Evolutionary conservation across 92 coral and sea anemone species (phyloP).

Genomic region (Phenganax stokvisi): DNA sequence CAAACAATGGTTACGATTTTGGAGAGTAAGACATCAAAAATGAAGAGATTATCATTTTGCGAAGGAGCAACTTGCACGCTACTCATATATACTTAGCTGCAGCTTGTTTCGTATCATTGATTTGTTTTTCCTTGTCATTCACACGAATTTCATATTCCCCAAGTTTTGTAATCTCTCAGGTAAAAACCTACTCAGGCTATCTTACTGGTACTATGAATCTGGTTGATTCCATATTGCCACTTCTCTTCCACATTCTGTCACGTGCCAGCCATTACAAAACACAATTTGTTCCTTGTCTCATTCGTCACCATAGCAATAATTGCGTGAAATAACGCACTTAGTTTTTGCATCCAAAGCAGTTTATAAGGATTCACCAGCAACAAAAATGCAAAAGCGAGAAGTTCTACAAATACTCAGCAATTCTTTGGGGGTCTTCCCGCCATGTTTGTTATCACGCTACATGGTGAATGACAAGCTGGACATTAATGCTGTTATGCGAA

Average conservation of each 20-base stretch:
- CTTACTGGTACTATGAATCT: neutral
- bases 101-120: neutral
- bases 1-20: neutral
- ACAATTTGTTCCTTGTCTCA: constrained; percentile 14
- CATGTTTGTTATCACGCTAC: neutral
- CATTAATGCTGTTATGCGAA: neutral
- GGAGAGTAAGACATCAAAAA: neutral
- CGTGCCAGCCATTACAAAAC: neutral
- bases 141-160: neutral
- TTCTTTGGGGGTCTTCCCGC: constrained; percentile 27
- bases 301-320: constrained; percentile 23
- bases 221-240: neutral
- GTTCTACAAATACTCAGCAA: constrained; percentile 8
- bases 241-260: neutral
- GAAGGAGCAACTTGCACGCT: neutral
- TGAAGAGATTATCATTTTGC: neutral
- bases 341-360: neutral
- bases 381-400: neutral
- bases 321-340: neutral
- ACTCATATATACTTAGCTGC: neutral
- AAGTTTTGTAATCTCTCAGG: constrained; percentile 10
- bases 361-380: neutral
- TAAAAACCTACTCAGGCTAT: constrained; percentile 16
- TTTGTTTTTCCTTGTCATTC: neutral
- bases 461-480: neutral